These are phyloP conservation scores for Nerophis lumbriciformis DNA, from an alignment of 2,113 vertebrate genomes.

Conservation along the genomic window DNA sequence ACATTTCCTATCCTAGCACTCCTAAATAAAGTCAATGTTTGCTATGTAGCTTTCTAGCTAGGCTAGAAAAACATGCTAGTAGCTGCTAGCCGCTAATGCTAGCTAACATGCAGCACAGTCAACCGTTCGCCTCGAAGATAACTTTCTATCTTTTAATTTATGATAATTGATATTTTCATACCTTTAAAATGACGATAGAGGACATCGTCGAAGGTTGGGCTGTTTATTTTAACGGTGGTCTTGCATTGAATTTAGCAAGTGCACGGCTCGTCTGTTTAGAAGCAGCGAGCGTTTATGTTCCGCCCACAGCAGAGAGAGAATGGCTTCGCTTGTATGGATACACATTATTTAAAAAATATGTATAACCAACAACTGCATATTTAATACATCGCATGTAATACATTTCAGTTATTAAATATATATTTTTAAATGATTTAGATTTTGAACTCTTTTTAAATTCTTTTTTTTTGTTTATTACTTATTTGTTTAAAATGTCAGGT, in stretches of 20 bases:
- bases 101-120: not conserved
- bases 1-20: not conserved
- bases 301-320: constrained; percentile 27
- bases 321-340: not conserved
- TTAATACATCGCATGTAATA: not conserved
- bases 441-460: no score
- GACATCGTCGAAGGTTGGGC: constrained; percentile 44
- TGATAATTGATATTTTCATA: constrained; percentile 6
- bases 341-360: not conserved
- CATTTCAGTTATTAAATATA: no score
- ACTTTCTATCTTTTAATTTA: no score
- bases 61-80: constrained; percentile 19
- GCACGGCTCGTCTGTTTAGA: constrained; percentile 32
- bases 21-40: no score
- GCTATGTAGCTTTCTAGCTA: constrained; percentile 36
- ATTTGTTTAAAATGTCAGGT: no score
- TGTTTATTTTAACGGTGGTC: constrained; percentile 27
- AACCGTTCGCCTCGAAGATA: not conserved
- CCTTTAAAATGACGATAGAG: constrained; percentile 19
- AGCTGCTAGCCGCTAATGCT: constrained; percentile 24
- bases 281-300: constrained; percentile 28
- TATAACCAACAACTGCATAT: not conserved
- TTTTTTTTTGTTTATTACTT: no score
- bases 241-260: constrained; percentile 41
- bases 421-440: no score